phyloP scores from a whole-genome alignment of 2,113 vertebrate genomes.

The Seriola dumerili region DNA sequence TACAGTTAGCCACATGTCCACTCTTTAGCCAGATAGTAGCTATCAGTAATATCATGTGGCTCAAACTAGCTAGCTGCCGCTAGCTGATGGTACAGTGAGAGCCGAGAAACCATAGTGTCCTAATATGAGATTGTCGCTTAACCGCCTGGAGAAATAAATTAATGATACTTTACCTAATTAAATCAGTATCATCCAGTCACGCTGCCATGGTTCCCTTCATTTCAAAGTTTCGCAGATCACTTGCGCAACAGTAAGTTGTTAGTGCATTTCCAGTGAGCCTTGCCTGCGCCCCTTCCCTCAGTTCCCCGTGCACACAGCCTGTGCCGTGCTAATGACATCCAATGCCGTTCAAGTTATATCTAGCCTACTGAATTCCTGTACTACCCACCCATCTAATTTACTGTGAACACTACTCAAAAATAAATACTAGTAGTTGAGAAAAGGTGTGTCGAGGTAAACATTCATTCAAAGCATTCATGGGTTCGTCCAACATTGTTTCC shows the following conservation, averaged over 20 bases:
- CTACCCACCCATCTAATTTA: not conserved
- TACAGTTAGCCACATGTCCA: not conserved
- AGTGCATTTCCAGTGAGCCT: conserved; percentile 19
- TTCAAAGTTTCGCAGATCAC: not conserved
- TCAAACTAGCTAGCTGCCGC: conserved; percentile 16
- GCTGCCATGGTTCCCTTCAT: conserved; percentile 18
- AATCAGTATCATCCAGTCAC: conserved; percentile 24
- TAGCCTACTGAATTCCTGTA: conserved; percentile 7
- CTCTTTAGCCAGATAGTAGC: not conserved
- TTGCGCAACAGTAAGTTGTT: conserved; percentile 32
- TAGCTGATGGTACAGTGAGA: conserved; percentile 19
- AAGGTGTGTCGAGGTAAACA: not conserved
- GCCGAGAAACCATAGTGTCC: conserved; percentile 8
- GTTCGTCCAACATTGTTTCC: not conserved
- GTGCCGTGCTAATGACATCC: conserved; percentile 30
- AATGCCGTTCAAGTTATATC: conserved; percentile 15
- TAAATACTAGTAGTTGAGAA: not conserved
- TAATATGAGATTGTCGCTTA: not conserved
- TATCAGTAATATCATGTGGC: conserved; percentile 30
- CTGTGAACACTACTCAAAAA: not conserved
- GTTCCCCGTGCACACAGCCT: conserved; percentile 6
- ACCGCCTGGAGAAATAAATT: not conserved
- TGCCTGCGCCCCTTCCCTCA: conserved; percentile 22
- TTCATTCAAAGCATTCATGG: too few relatives aligned
- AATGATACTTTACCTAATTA: conserved; percentile 50